phyloP scores from a whole-genome alignment of 2,113 vertebrate genomes.

The Hydrolagus affinis region DNA sequence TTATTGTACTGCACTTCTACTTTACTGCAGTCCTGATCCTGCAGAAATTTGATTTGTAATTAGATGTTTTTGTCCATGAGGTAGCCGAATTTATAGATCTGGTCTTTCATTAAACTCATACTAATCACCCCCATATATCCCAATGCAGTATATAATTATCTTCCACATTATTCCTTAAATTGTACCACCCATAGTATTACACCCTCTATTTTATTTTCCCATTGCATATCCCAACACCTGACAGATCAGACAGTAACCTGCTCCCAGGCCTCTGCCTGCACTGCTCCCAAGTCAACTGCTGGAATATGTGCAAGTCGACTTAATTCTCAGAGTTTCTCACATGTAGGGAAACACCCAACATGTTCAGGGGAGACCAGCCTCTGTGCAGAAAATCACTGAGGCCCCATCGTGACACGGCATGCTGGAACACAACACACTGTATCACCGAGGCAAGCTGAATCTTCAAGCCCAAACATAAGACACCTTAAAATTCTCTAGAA shows the following conservation, averaged over 20 bases:
- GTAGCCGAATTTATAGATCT: background rate
- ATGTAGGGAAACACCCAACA: background rate
- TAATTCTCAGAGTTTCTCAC: background rate
- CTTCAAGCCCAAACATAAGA: background rate
- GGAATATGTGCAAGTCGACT: background rate
- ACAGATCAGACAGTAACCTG: background rate
- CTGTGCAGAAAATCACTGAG: background rate
- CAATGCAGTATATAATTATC: background rate
- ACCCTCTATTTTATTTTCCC: background rate
- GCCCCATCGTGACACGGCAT: background rate
- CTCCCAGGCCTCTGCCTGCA: background rate
- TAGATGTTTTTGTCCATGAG: background rate
- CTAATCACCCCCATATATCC: background rate
- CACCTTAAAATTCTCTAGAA: background rate
- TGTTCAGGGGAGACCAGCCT: background rate
- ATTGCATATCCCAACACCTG: background rate
- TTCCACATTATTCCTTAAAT: background rate
- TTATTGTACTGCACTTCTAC: background rate
- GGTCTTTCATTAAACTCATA: background rate
- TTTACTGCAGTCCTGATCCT: background rate
- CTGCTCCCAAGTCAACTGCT: background rate
- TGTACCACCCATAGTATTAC: background rate
- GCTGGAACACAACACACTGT: background rate
- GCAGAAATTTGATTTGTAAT: too few relatives aligned
- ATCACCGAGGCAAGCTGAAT: background rate